phyloP scores from a whole-genome alignment of 2,888 invertebrate genomes.

The Rhagonycha lutea region DNA sequence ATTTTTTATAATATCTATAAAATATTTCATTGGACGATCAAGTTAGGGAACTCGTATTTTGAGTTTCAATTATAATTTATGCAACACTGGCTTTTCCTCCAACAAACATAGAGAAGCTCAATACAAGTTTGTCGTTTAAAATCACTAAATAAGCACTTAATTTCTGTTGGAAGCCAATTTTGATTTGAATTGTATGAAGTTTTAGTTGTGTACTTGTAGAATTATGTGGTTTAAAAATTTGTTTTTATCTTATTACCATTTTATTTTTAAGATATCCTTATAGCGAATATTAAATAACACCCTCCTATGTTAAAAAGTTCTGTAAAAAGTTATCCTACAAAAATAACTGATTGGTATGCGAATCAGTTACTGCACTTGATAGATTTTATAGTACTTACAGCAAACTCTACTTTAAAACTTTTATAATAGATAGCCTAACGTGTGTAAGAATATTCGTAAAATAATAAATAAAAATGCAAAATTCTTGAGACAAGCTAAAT shows the following conservation, averaged over 20 bases:
- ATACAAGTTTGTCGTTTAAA: neutral
- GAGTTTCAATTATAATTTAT: neutral
- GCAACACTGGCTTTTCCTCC: neutral
- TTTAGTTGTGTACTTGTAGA: neutral
- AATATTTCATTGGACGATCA: neutral
- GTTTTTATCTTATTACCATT: neutral
- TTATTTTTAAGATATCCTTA: neutral
- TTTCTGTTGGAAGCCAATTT: neutral
- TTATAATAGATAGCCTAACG: neutral
- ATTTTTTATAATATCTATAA: neutral
- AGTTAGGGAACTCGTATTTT: neutral
- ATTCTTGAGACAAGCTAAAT: neutral
- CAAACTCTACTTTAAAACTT: neutral
- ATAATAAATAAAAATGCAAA: neutral
- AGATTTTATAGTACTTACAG: neutral
- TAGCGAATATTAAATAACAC: neutral
- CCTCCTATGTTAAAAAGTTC: neutral
- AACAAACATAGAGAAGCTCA: neutral
- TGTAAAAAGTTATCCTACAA: neutral
- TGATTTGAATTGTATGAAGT: neutral
- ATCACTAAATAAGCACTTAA: neutral
- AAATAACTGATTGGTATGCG: neutral
- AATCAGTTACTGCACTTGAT: neutral
- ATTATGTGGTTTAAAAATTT: neutral
- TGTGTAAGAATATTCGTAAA: neutral